Percentiles rank a stretch among this genome's conserved stretches.
Conservation (phyloP, 1,140 invertebrate species). For the Acromyrmex echinatior region DNA sequence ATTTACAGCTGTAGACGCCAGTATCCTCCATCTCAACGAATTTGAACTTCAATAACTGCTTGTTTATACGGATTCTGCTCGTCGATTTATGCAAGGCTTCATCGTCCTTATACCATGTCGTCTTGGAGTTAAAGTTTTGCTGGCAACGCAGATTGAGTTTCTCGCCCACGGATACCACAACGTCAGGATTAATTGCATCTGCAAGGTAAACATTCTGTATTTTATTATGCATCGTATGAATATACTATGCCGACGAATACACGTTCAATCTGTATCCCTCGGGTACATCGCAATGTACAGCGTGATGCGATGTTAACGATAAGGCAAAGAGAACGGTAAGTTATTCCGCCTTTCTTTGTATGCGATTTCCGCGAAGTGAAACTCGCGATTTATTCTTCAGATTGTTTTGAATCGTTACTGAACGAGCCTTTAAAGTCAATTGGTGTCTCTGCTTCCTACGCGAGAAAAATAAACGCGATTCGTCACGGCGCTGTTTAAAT, state of each 20-base stretch:
- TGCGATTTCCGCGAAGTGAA: neutral
- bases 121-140: conserved; percentile 66
- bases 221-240: neutral
- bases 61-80: conserved; percentile 75
- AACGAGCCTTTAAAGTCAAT: neutral
- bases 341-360: neutral
- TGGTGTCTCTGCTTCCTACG: neutral
- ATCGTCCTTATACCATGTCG: conserved; percentile 82
- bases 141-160: conserved; percentile 81
- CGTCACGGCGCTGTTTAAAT: neutral
- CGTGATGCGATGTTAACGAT: neutral
- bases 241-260: neutral
- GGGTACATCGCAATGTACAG: neutral
- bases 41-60: conserved; percentile 80
- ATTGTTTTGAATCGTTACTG: neutral
- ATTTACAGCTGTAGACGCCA: conserved; percentile 79
- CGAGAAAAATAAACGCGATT: neutral
- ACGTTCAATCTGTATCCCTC: neutral
- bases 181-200: conserved; percentile 67
- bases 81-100: conserved; percentile 62
- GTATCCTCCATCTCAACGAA: conserved; percentile 76
- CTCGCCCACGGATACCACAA: conserved; percentile 77
- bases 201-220: conserved; percentile 45
- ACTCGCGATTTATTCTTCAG: neutral
- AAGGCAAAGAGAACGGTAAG: neutral